These are phyloP conservation scores for Polydrusus pterygomalis DNA, from an alignment of 2,888 invertebrate species.

Conservation along the genomic window DNA sequence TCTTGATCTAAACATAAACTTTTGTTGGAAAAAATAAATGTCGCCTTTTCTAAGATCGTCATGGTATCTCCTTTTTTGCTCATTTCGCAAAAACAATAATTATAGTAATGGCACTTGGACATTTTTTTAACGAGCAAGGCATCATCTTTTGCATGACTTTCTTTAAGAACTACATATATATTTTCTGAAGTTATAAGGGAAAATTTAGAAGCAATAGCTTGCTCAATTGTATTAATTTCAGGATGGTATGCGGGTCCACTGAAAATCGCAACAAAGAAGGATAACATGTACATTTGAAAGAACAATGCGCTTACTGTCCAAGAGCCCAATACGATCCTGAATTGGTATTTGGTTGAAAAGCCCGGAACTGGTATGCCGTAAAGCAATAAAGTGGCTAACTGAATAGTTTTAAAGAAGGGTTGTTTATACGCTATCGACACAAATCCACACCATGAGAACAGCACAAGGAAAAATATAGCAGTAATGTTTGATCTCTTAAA, in stretches of 20 bases:
- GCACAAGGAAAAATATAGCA: not conserved
- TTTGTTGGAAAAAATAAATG: not conserved
- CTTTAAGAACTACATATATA: not conserved
- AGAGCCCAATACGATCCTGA: conserved; percentile 16
- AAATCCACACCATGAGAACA: conserved; percentile 6
- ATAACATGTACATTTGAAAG: not conserved
- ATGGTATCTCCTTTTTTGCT: not conserved
- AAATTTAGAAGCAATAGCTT: conserved; percentile 1
- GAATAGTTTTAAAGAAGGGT: conserved; percentile 3
- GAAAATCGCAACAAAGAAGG: conserved; percentile 16
- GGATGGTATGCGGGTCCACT: not conserved
- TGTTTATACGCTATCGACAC: conserved; percentile 14
- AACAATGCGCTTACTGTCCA: conserved; percentile 14
- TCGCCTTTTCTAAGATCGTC: not conserved
- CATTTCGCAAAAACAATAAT: not conserved
- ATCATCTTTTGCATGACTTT: not conserved
- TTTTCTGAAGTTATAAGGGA: not conserved
- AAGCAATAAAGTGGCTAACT: not conserved
- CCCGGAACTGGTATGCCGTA: not conserved
- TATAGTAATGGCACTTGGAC: not conserved
- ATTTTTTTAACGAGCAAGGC: not conserved
- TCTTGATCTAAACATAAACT: not conserved
- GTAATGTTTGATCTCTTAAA: not conserved
- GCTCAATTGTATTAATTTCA: conserved; percentile 3
- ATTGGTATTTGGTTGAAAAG: conserved; percentile 17